These are phyloP conservation scores for Osmerus eperlanus DNA, from an alignment of 2,113 vertebrate genomes.

Conservation along the genomic window DNA sequence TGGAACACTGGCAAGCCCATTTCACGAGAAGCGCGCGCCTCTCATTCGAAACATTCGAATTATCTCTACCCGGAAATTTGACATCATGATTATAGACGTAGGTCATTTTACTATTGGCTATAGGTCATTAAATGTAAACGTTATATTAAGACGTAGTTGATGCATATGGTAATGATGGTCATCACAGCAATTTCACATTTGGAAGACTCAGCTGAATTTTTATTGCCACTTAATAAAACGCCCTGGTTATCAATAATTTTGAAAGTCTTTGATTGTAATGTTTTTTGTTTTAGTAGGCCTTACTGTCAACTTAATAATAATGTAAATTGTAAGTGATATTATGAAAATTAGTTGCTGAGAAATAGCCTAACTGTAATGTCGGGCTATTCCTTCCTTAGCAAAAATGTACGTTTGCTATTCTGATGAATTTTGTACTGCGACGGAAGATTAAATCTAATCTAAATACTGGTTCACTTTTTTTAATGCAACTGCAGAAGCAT, in stretches of 20 bases:
- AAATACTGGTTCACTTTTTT: neutral
- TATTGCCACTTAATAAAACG: conserved; percentile 86
- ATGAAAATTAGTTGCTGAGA: neutral
- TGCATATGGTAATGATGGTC: conserved; percentile 84
- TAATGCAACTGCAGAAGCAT: neutral
- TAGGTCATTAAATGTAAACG: conserved; percentile 94
- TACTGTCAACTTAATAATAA: neutral
- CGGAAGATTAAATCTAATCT: neutral
- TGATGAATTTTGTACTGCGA: conserved; percentile 23
- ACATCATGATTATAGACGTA: conserved; percentile 70
- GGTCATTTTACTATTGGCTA: conserved; percentile 77
- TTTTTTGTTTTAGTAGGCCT: conserved; percentile 51
- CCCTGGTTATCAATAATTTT: conserved; percentile 81
- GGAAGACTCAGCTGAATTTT: conserved; percentile 80
- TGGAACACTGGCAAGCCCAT: conserved; percentile 81
- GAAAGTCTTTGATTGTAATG: conserved; percentile 86
- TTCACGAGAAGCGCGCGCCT: conserved; percentile 62
- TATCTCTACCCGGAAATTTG: conserved; percentile 57
- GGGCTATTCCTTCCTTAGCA: neutral
- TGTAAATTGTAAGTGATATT: neutral
- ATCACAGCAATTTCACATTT: conserved; percentile 87
- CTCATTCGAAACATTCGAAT: conserved; percentile 43
- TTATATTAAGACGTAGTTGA: conserved; percentile 82
- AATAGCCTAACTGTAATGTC: conserved; percentile 1
- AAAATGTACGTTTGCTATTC: conserved; percentile 31